Evolutionary conservation across 2,888 invertebrate species (phyloP), one percentile per base, ranked within the genome.

Genomic region (Leptogaster cylindrica): DNA sequence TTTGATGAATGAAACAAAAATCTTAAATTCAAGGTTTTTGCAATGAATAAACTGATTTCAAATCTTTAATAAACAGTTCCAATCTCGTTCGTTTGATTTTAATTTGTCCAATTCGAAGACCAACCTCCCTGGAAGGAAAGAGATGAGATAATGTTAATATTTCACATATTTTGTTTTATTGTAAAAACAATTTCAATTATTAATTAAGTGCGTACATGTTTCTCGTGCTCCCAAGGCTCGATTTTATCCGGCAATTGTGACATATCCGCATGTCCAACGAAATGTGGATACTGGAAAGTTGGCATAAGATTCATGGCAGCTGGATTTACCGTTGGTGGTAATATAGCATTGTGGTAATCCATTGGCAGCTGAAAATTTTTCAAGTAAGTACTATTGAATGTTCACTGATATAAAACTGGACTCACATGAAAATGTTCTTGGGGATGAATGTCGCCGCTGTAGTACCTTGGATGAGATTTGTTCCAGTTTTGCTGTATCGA

Each of bases 201-300:
- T 33, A 20, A 14, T 25, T 6, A 16, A 4, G 8, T 55, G 75
- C 77, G 77, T 73, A 81, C 81, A 73, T 80, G 80, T 68, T 81
- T 81, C 64, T 81, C 81, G 70, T 79, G 81, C 73, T 81, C 81
- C 81, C 81, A 81, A 67, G 75, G 73, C 72, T 81, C 81, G 66
- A 78, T 75, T 72, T 80, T 80, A 18, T 80, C 80, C 25, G 78
- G 76, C 74, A 80, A 75, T 64, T 76, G 77, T 12, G 74, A 64
- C 70, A 77, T 75, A 58, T 77, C 76, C 33, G 75, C 74, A 50
- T 64, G 66, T n/a, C 50, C 58, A 18, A 67, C 44, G 51, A 51
- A 67, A 41, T 78, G 80, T 50, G 77, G 77, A 74, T 79, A 80
- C 63, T 75, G 76, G 71, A 77, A 78, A 12, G 77, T 74, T 65